Evolutionary conservation across 2,797 vertebrate species (phyloP).

Genomic region (Gobionotothen gibberifrons): DNA sequence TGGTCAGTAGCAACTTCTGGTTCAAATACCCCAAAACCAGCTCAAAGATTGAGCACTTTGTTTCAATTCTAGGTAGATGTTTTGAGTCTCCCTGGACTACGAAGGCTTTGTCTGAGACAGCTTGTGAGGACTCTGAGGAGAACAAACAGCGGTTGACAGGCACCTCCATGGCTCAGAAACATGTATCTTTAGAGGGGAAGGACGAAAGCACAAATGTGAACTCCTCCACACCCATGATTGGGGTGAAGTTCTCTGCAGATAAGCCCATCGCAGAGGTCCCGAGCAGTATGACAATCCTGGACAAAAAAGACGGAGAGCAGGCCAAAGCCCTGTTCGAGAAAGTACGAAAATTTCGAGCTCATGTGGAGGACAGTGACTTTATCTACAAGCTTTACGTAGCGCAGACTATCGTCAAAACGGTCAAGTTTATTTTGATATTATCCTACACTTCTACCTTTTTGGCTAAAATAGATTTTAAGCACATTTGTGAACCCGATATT

Average conservation of each 20-base stretch:
- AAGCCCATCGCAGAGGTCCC: slow-evolving; percentile 92
- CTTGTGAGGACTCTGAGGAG: slow-evolving; percentile 96
- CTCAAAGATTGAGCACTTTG: slow-evolving; percentile 99
- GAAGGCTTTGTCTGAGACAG: slow-evolving; percentile 97
- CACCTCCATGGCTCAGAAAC: slow-evolving; percentile 87
- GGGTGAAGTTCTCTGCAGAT: slow-evolving; percentile 92
- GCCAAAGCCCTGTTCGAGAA: slow-evolving; percentile 99
- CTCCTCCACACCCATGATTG: slow-evolving; percentile 92
- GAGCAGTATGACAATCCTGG: slow-evolving; percentile 94
- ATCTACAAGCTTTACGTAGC: slow-evolving; percentile 98
- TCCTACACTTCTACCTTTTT: slow-evolving; percentile 94
- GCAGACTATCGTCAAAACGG: slow-evolving; percentile 95
- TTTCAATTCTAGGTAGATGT: slow-evolving; percentile 96
- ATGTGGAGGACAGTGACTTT: slow-evolving; percentile 97
- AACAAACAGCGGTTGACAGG: slow-evolving; percentile 95
- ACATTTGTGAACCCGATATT: slow-evolving; percentile 88
- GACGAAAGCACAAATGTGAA: slow-evolving; percentile 85
- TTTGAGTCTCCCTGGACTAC: slow-evolving; percentile 99
- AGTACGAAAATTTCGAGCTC: slow-evolving; percentile 95
- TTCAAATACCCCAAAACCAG: slow-evolving; percentile 99
- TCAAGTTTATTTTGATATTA: slow-evolving; percentile 96
- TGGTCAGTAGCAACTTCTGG: slow-evolving; percentile 99
- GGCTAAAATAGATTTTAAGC: slow-evolving; percentile 89
- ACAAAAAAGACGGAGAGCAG: slow-evolving; percentile 98
- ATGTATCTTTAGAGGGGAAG: slow-evolving; percentile 90